Evolutionary conservation across 2,888 invertebrate genomes (phyloP).

Genomic region (Allacma fusca): DNA sequence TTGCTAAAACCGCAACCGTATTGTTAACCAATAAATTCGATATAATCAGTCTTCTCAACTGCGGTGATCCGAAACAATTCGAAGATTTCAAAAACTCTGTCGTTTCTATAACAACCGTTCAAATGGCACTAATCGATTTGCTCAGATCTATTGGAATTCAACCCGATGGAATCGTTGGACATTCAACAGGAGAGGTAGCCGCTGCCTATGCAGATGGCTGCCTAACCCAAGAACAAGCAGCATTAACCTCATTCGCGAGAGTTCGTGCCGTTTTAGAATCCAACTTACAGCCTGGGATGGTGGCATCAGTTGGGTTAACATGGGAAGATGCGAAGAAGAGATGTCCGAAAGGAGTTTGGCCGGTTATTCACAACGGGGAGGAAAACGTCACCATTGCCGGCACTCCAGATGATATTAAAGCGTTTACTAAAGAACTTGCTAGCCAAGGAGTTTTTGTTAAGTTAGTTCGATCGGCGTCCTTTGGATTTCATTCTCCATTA

Average conservation of each 20-base stretch:
- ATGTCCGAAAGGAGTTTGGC: conserved; percentile 79
- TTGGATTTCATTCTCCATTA: conserved; percentile 77
- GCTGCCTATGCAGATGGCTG: conserved; percentile 97
- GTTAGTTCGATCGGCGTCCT: conserved; percentile 82
- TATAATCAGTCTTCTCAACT: neutral
- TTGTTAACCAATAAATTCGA: neutral
- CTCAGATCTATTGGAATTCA: conserved; percentile 76
- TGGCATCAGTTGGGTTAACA: conserved; percentile 67
- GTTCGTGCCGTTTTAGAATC: conserved; percentile 68
- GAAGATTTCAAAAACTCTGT: conserved; percentile 87
- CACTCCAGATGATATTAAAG: conserved; percentile 73
- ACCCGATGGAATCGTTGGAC: conserved; percentile 95
- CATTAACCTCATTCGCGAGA: conserved; percentile 68
- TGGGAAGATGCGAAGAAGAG: conserved; percentile 72
- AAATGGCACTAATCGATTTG: conserved; percentile 88
- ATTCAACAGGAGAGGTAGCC: conserved; percentile 91
- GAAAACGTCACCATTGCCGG: conserved; percentile 96
- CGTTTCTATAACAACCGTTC: conserved; percentile 84
- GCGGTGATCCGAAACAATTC: conserved; percentile 64
- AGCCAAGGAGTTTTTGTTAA: conserved; percentile 82
- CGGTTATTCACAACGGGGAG: conserved; percentile 92
- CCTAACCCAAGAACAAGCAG: conserved; percentile 90
- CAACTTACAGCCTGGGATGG: conserved; percentile 63
- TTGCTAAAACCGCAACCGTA: neutral
- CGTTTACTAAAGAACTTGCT: conserved; percentile 75